Conservation (phyloP, 35 echinoderm and acorn worm species). For the Nesometra sesokonis region DNA sequence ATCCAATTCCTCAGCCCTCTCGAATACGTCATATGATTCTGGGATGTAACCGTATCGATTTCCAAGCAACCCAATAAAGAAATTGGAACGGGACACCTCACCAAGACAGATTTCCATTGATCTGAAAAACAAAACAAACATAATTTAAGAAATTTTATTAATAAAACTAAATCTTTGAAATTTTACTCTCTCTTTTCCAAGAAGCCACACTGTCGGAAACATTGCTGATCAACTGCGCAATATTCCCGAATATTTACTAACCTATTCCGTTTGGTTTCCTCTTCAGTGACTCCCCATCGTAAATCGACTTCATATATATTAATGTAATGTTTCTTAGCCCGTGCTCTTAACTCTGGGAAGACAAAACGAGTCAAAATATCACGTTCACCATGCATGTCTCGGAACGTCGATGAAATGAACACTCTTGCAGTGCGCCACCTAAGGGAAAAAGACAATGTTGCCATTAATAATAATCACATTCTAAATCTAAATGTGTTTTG, state of each 20-base stretch:
- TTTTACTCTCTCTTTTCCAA: too few relatives aligned
- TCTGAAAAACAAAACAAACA: constrained; percentile 17
- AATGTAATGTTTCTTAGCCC: constrained; percentile 57
- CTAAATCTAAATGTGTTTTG: too few relatives aligned
- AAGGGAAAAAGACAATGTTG: not conserved
- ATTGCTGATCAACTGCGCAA: too few relatives aligned
- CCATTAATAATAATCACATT: too few relatives aligned
- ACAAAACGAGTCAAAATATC: constrained; percentile 93
- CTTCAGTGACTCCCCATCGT: constrained; percentile 94
- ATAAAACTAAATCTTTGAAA: too few relatives aligned
- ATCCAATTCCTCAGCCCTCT: constrained; percentile 53
- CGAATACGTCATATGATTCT: constrained; percentile 33
- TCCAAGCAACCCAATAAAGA: constrained; percentile 87
- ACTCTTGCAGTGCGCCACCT: constrained; percentile 81
- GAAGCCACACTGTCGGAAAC: too few relatives aligned
- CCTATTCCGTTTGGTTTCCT: constrained; percentile 76
- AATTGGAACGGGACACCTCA: constrained; percentile 72
- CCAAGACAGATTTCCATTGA: constrained; percentile 80
- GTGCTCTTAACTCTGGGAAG: constrained; percentile 82
- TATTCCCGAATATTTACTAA: constrained; percentile 6
- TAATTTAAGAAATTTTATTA: not conserved
- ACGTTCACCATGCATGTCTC: constrained; percentile 97
- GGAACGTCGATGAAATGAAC: constrained; percentile 98
- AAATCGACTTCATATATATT: constrained; percentile 92
- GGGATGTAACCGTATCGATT: constrained; percentile 82